Base-by-base conservation (phyloP, 2,888 invertebrate genomes). In the Amaurobius ferox region DNA sequence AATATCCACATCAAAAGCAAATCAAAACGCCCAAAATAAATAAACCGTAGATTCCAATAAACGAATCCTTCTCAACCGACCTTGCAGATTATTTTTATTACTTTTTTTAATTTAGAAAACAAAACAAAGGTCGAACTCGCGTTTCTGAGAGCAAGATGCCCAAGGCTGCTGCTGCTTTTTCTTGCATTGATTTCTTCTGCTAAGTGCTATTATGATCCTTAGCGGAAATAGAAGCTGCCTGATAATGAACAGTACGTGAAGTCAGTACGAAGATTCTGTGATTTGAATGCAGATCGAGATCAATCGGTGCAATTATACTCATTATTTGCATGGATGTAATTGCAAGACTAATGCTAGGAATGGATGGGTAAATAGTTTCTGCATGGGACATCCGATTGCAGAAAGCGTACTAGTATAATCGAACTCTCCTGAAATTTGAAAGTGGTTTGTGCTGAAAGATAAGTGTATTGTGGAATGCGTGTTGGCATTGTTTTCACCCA, bases 101-200 rank as follows among this genome's bases (percentile, higher is more conserved):
- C 30, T 19, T 67, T 23, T 39, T 68, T 68, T 40, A 40, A 68
- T 68, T 39, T 40, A 68, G 68, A 68, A 68, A 39, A 40, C 68
- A 68, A 40, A 68, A 68, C n/a, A 16, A 40, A 68, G n/a, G 66
- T 66, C 35, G 66, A n/a, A 32, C 30, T 19, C 32, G 66, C 32
- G 23, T 66, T 35, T n/a, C 23, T 64, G 29, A 29, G n/a, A 13
- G 29, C 30, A 6, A 23, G 7, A 35, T 39, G 40, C 68, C 68
- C 19, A 40, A 23, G 68, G 68, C 68, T 68, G 68, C 16, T 35
- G 39, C 35, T 28, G 19, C 9, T 44, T n/a, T 55, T 55, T 55
- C 55, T 55, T 44, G 13, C 44, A 44, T 44, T 44, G 44, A 44
- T 64, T 32, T 66, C 32, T 66, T 32, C 32, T 26, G 68, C 68